Conservation (phyloP, 1,140 invertebrate species). For the Drosophila aff. region DNA sequence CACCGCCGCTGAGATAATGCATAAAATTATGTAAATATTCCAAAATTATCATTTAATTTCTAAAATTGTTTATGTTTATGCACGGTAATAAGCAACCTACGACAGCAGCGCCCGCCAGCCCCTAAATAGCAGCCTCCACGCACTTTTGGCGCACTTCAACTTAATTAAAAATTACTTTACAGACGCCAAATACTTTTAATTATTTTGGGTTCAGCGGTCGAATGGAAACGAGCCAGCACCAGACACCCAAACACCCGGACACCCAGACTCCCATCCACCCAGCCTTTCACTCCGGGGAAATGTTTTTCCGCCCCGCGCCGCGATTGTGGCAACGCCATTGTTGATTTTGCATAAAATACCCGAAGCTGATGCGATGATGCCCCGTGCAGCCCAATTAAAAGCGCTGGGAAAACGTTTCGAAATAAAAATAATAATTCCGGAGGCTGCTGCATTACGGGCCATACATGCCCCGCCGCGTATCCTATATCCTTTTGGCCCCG, state of each 20-base stretch:
- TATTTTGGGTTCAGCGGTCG: constrained; percentile 80
- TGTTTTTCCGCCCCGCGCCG: constrained; percentile 25
- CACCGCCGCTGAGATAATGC: constrained; percentile 62
- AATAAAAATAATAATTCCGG: constrained; percentile 54
- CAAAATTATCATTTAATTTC: constrained; percentile 82
- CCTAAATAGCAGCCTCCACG: constrained; percentile 10
- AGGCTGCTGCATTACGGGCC: constrained; percentile 34
- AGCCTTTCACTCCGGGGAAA: constrained; percentile 12
- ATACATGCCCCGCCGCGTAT: constrained; percentile 9
- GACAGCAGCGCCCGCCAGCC: constrained; percentile 4
- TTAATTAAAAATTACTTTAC: constrained; percentile 84
- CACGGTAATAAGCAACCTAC: constrained; percentile 78
- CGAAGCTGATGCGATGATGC: constrained; percentile 47
- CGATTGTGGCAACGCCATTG: constrained; percentile 37
- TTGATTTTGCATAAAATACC: constrained; percentile 54
- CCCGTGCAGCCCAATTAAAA: constrained; percentile 54
- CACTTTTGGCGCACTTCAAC: constrained; percentile 77
- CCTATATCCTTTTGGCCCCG: constrained; percentile 26
- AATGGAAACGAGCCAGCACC: constrained; percentile 60
- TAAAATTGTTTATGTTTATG: constrained; percentile 83
- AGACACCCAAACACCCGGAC: too few relatives aligned
- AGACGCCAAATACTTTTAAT: constrained; percentile 83
- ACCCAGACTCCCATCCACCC: not conserved
- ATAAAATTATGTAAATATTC: constrained; percentile 83
- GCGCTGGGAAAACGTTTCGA: constrained; percentile 46